Evolutionary conservation across 1,140 invertebrate genomes (phyloP).

Genomic region (Dinothrombium tinctorium): DNA sequence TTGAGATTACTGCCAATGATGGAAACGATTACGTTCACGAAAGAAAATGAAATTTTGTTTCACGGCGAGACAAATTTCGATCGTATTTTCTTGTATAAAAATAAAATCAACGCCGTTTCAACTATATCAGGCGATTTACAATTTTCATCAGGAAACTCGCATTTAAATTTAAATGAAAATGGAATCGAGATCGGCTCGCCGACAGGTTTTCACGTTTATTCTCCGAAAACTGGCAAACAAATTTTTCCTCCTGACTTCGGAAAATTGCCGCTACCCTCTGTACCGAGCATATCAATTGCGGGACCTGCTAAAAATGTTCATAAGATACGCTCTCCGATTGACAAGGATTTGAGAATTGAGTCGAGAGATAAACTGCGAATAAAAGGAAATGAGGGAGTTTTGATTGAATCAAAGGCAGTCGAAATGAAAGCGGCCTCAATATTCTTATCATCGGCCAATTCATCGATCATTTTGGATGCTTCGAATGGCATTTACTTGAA

Average conservation of each 20-base stretch:
- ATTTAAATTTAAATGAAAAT: background rate
- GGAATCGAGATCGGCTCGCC: conserved; percentile 6
- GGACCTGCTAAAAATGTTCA: conserved; percentile 8
- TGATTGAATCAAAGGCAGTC: conserved; percentile 7
- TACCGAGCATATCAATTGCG: conserved; percentile 4
- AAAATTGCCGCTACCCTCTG: conserved; percentile 5
- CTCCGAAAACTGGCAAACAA: conserved; percentile 1
- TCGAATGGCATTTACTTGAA: conserved; percentile 7
- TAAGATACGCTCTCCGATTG: conserved; percentile 10
- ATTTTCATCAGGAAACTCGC: conserved; percentile 5
- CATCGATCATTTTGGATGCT: conserved; percentile 6
- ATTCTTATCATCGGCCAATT: conserved; percentile 6
- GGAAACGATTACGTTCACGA: conserved; percentile 1
- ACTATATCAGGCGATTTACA: conserved; percentile 7
- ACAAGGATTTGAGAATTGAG: conserved; percentile 7
- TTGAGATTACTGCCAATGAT: conserved; percentile 6
- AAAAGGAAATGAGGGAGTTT: conserved; percentile 8
- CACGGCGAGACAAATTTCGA: conserved; percentile 7
- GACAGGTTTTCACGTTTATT: conserved; percentile 7
- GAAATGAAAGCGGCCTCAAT: conserved; percentile 3
- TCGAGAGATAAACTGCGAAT: conserved; percentile 2
- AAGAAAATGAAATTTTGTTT: conserved; percentile 5
- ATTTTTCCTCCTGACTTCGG: conserved; percentile 10
- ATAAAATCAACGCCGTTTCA: conserved; percentile 4
- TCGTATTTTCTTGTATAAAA: conserved; percentile 4